Conservation (phyloP, 2,797 vertebrate genomes). For the Streptopelia turtur region DNA sequence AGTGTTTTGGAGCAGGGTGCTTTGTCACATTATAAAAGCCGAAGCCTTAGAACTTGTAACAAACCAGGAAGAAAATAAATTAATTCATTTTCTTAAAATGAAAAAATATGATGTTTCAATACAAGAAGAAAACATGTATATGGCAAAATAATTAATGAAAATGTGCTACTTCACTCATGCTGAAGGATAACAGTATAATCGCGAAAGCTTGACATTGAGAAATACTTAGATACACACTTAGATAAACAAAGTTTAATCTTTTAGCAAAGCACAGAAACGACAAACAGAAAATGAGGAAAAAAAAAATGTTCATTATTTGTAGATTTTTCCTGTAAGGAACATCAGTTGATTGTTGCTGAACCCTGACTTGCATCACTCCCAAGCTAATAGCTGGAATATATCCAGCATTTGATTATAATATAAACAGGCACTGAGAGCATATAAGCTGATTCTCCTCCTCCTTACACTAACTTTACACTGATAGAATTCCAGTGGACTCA, state of each 20-base stretch:
- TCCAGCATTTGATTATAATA: not conserved
- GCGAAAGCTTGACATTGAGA: not conserved
- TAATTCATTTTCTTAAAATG: constrained; percentile 7
- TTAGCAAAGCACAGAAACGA: not conserved
- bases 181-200: not conserved
- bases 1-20: not conserved
- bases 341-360: not conserved
- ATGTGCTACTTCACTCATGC: not conserved
- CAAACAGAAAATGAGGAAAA: not conserved
- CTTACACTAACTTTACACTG: not conserved
- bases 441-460: not conserved
- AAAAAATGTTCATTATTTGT: not conserved
- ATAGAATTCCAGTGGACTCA: not conserved
- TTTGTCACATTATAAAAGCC: not conserved
- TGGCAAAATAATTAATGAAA: constrained; percentile 12
- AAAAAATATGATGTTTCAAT: not conserved
- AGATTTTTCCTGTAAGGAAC: not conserved
- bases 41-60: not conserved
- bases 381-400: not conserved
- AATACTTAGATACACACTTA: not conserved
- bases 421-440: not conserved
- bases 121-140: not conserved
- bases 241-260: not conserved
- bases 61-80: not conserved
- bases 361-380: not conserved